Evolutionary conservation across 1,140 invertebrate species (phyloP).

Genomic region (Trachelipus rathkii): DNA sequence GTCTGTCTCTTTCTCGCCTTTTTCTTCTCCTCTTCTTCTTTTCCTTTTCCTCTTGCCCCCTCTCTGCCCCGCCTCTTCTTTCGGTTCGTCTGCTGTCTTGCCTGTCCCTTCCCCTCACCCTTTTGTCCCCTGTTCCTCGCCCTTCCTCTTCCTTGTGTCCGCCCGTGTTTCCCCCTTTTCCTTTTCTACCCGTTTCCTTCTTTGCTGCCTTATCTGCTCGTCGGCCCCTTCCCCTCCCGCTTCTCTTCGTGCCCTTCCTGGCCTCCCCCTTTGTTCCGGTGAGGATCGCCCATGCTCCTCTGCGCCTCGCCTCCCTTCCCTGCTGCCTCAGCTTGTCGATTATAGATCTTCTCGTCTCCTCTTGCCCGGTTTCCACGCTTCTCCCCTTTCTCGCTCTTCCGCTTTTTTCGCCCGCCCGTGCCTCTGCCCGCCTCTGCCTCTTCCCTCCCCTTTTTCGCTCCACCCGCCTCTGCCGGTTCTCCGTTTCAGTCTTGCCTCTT

Average conservation of each 20-base stretch:
- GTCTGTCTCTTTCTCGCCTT: too few species aligned
- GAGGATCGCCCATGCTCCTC: background rate
- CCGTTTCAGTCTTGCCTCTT: background rate
- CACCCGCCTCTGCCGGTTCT: background rate
- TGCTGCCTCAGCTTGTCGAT: background rate
- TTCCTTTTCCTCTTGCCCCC: too few species aligned
- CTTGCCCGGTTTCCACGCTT: background rate
- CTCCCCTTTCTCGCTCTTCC: background rate
- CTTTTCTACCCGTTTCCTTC: background rate
- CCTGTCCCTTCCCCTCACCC: too few species aligned
- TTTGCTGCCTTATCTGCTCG: background rate
- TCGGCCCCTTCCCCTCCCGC: background rate
- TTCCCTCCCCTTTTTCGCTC: background rate
- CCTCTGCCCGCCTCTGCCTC: background rate
- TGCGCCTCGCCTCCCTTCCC: background rate
- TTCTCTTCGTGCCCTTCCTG: background rate
- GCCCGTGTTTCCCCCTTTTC: background rate
- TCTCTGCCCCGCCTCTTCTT: too few species aligned
- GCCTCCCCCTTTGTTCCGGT: background rate
- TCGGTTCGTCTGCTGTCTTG: too few species aligned
- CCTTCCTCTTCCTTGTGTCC: background rate
- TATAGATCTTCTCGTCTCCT: slow-evolving; percentile 1
- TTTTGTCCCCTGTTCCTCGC: too few species aligned
- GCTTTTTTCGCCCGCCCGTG: background rate
- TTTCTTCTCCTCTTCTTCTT: too few species aligned